Base-by-base conservation (phyloP, 2,797 vertebrate genomes). In the Sebastes variabilis region DNA sequence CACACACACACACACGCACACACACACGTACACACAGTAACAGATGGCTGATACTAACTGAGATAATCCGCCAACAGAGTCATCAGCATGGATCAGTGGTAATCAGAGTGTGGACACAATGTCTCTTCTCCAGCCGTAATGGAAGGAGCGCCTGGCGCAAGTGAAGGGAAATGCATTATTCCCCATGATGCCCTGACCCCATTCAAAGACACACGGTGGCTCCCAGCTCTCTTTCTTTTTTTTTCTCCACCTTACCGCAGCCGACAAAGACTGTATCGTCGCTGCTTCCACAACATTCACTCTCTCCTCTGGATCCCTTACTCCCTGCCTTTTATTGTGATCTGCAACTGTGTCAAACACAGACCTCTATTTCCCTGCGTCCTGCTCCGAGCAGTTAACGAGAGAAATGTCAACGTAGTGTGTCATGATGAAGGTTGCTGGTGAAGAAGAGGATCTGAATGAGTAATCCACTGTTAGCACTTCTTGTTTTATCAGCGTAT, bases 81-180 rank as follows among this genome's bases (percentile, higher is more conserved):
- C 96, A 96, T 97, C 96, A 97, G 95, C 96, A 94, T 95, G 96
- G 96, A 97, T 97, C 96, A 96, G 95, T 95, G 95, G 95, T 96
- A 97, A 97, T 97, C 96, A 97, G 95, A 96, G 94, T 95, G 91
- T 93, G 93, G 94, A 95, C 91, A 94, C 95, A 96, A 95, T 93
- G 93, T 73, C 30, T 95, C 93, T 91, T 94, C 93, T 94, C 92
- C 86, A 89, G 91, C 91, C 91, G 90, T 94, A 94, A 95, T 94
- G 93, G 94, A 93, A 93, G 94, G 87, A 94, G 91, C 69, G 89
- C 89, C 83, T 89, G 92, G 91, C 83, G 90, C 88, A 91, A 87
- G 91, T 84, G 91, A 91, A 91, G 91, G 91, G 91, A 94, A 89
- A 93, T 90, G 93, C 90, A 95, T 95, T 95, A 94, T 92, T 93